phyloP scores from a whole-genome alignment of 2,888 invertebrate genomes.

The Suillia variegata region DNA sequence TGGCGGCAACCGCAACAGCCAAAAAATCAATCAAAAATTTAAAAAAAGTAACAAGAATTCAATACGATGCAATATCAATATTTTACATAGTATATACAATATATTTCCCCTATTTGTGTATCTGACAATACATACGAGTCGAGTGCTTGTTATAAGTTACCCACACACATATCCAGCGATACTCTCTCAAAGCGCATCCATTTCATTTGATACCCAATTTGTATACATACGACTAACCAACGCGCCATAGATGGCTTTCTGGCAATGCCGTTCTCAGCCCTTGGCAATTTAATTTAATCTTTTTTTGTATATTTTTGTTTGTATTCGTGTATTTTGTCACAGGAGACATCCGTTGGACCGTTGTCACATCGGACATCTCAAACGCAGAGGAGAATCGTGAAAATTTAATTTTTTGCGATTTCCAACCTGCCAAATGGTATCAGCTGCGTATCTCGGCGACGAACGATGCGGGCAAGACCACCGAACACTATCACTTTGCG shows the following conservation, averaged over 20 bases:
- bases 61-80: no score
- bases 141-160: no score
- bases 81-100: no score
- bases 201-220: slow-evolving; percentile 1
- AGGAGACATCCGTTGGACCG: slow-evolving; percentile 61
- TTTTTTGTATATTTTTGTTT: slow-evolving; percentile 4
- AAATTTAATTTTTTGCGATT: slow-evolving; percentile 64
- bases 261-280: no score
- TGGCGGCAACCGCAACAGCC: no score
- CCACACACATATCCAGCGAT: no score
- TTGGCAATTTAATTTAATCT: neutral
- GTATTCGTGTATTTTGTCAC: slow-evolving; percentile 12
- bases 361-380: slow-evolving; percentile 61
- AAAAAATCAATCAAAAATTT: no score
- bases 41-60: no score
- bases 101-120: no score
- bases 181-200: neutral
- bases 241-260: neutral
- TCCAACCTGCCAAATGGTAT: slow-evolving; percentile 67
- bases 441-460: slow-evolving; percentile 67
- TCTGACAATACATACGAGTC: no score
- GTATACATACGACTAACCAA: neutral
- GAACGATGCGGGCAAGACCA: slow-evolving; percentile 69
- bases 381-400: slow-evolving; percentile 60
- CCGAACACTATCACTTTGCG: slow-evolving; percentile 67